These are phyloP conservation scores for Acanthosepion lycidas DNA, from an alignment of 2,888 invertebrate genomes.

Conservation along the genomic window DNA sequence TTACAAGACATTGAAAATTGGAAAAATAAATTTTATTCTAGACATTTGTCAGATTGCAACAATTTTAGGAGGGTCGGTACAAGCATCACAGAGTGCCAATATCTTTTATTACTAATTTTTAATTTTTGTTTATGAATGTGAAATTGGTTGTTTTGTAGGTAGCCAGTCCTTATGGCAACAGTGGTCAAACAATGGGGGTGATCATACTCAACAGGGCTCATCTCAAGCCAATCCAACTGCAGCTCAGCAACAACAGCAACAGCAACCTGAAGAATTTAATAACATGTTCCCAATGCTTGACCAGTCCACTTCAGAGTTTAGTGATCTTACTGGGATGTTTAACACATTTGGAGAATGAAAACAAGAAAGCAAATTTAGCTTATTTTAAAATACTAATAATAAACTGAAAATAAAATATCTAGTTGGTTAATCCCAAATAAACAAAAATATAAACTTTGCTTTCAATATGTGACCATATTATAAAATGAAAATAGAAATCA, in stretches of 20 bases:
- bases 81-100: neutral
- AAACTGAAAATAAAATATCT: neutral
- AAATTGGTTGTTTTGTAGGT: neutral
- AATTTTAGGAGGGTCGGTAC: neutral
- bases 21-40: neutral
- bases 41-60: neutral
- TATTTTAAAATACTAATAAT: neutral
- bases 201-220: constrained; percentile 84
- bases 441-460: neutral
- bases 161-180: constrained; percentile 40
- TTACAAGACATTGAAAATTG: neutral
- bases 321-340: constrained; percentile 71
- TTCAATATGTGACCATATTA: neutral
- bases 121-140: constrained; percentile 25
- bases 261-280: constrained; percentile 68
- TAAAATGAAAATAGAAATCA: neutral
- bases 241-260: constrained; percentile 54
- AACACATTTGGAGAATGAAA: constrained; percentile 69
- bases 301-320: constrained; percentile 69
- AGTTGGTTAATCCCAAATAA: neutral
- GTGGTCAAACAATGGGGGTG: constrained; percentile 81
- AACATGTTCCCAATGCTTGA: constrained; percentile 73
- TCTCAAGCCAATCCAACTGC: constrained; percentile 52
- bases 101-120: neutral
- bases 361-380: neutral